These are phyloP conservation scores for Cataglyphis livida DNA, from an alignment of 2,888 invertebrate species.

Conservation along the genomic window DNA sequence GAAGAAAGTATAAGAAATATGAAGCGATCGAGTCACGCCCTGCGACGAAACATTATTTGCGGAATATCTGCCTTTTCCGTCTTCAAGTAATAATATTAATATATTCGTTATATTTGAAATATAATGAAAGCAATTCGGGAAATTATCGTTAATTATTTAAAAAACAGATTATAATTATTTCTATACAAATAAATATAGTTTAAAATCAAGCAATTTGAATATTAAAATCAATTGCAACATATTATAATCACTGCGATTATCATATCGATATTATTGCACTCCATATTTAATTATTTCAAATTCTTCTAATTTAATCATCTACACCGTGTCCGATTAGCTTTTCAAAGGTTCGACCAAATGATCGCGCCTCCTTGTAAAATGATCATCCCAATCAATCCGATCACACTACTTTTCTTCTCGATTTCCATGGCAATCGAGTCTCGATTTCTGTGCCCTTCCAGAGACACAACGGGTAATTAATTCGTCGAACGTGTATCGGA, in stretches of 20 bases:
- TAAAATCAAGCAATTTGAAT: background rate
- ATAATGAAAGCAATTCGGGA: background rate
- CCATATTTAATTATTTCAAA: conserved; percentile 42
- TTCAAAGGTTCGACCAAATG: conserved; percentile 56
- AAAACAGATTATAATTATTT: background rate
- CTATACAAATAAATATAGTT: background rate
- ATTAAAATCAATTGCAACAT: background rate
- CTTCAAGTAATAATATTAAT: background rate
- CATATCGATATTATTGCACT: conserved; percentile 6
- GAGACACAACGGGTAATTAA: conserved; percentile 79
- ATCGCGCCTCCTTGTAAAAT: conserved; percentile 71
- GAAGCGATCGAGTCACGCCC: conserved; percentile 72
- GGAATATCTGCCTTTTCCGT: background rate
- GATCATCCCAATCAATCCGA: conserved; percentile 64
- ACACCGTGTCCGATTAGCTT: conserved; percentile 41
- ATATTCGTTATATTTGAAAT: background rate
- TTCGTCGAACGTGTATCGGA: conserved; percentile 78
- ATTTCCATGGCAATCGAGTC: conserved; percentile 75
- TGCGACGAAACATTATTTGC: background rate
- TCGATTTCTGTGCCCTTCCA: conserved; percentile 74
- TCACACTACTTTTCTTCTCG: conserved; percentile 77
- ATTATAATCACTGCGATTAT: conserved; percentile 7
- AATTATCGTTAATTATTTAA: background rate
- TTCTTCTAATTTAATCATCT: conserved; percentile 21
- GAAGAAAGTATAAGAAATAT: conserved; percentile 66